Evolutionary conservation across 2,888 invertebrate genomes (phyloP).

Genomic region (Emmelina monodactyla): DNA sequence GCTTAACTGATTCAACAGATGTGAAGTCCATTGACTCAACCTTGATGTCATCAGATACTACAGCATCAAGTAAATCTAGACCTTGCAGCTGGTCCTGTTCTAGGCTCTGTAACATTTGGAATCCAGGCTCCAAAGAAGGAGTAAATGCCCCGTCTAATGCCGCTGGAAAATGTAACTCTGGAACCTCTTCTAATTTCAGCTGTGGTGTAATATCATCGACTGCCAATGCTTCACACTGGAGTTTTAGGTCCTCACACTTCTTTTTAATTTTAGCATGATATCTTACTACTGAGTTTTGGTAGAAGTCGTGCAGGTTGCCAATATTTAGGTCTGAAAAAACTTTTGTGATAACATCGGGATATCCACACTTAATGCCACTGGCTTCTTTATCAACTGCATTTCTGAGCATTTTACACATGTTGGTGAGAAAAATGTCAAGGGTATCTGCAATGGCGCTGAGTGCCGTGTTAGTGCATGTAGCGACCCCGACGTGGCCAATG

Average conservation of each 20-base stretch:
- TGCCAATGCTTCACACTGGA: slow-evolving; percentile 38
- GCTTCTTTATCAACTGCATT: slow-evolving; percentile 50
- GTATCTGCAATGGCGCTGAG: slow-evolving; percentile 44
- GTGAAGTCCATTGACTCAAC: slow-evolving; percentile 50
- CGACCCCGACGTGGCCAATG: slow-evolving; percentile 46
- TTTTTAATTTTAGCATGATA: slow-evolving; percentile 44
- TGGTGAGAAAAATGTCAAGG: slow-evolving; percentile 45
- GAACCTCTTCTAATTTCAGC: slow-evolving; percentile 55
- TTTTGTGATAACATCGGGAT: slow-evolving; percentile 53
- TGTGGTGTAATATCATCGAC: slow-evolving; percentile 43
- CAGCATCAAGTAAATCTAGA: slow-evolving; percentile 45
- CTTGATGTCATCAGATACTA: slow-evolving; percentile 46
- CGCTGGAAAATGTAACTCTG: slow-evolving; percentile 62
- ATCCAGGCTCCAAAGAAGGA: slow-evolving; percentile 69
- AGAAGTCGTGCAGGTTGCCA: slow-evolving; percentile 48
- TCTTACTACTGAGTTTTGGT: slow-evolving; percentile 41
- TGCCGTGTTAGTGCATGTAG: slow-evolving; percentile 44
- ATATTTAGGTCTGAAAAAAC: slow-evolving; percentile 51
- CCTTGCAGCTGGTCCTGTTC: slow-evolving; percentile 66
- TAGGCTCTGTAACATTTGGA: slow-evolving; percentile 71
- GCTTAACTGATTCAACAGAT: slow-evolving; percentile 38
- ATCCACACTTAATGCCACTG: slow-evolving; percentile 43
- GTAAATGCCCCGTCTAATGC: slow-evolving; percentile 58
- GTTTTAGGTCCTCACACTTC: slow-evolving; percentile 33
- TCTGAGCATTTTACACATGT: slow-evolving; percentile 50